Base-by-base conservation (phyloP, 2,888 invertebrate genomes). In the Abrostola tripartita region DNA sequence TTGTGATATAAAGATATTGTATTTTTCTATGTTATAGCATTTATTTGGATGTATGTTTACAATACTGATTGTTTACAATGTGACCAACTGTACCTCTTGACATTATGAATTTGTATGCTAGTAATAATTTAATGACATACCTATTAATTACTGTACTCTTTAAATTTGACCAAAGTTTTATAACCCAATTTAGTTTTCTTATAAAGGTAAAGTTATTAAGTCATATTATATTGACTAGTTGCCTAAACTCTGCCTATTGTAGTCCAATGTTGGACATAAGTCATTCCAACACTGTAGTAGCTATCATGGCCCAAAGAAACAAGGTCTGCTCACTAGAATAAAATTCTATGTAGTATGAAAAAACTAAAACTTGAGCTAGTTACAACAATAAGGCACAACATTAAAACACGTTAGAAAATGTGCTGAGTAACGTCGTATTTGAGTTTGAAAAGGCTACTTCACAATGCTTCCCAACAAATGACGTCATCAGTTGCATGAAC, bases 1-100 rank as follows among this genome's bases (percentile, higher is more conserved):
- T 82, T 85, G 85, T 86, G 86, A 87, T 86, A 85, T 74, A 74
- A 78, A 80, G 72, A 80, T 80, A 80, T 82, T 81, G 77, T 85
- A 84, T 80, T 84, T 76, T 80, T 77, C 76, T 79, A 81, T 68
- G 69, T 71, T 84, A 76, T 70, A 81, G 73, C 78, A 73, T 81
- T 79, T 81, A 79, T 72, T 75, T 82, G 80, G 81, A 78, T 72
- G 79, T 78, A 74, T 60, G 61, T 78, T 74, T 79, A 76, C 47
- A 64, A 71, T 68, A 71, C 67, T 78, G 51, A 67, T 51, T 81
- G 69, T 85, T 78, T 83, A 79, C 71, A 79, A 76, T 76, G 78
- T 82, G 86, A 86, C 85, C 81, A 81, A 71, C 68, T 82, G 68
- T 84, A 84, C 85, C 77, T 83, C 76, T 64, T 74, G 76, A 84